Percentiles rank a stretch among this genome's conserved stretches.
These are phyloP conservation scores for Coecobrya sp. DNA, from an alignment of 2,888 invertebrate genomes.

Conservation along the genomic window DNA sequence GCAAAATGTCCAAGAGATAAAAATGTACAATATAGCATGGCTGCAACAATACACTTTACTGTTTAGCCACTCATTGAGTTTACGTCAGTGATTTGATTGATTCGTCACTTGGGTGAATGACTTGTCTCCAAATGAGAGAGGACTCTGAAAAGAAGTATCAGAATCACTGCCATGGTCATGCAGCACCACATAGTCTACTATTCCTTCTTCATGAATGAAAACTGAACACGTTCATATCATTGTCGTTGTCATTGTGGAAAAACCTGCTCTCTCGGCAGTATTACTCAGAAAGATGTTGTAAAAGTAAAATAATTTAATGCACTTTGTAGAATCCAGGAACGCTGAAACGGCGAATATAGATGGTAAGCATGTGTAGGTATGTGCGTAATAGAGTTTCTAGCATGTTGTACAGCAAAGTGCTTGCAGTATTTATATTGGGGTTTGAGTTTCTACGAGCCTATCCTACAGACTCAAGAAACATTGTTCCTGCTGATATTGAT, in stretches of 20 bases:
- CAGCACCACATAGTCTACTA: not conserved
- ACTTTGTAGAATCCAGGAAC: conserved; percentile 3
- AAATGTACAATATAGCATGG: not conserved
- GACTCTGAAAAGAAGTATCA: not conserved
- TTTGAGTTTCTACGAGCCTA: not conserved
- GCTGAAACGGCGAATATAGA: conserved; percentile 37
- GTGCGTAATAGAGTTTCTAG: not conserved
- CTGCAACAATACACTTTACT: not conserved
- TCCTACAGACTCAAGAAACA: not conserved
- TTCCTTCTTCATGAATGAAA: not conserved
- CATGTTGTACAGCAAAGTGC: not conserved
- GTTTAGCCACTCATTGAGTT: conserved; percentile 50
- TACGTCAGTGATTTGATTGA: conserved; percentile 81
- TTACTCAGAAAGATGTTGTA: not conserved
- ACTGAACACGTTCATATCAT: conserved; percentile 4
- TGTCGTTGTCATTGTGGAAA: conserved; percentile 6
- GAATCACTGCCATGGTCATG: not conserved
- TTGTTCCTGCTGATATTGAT: conserved; percentile 51
- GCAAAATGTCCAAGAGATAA: conserved; percentile 21
- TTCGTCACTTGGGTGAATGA: conserved; percentile 82
- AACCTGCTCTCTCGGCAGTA: conserved; percentile 16
- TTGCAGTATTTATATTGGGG: not conserved
- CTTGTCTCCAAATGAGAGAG: conserved; percentile 39
- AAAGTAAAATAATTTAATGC: conserved; percentile 23
- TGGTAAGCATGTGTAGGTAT: not conserved